phyloP scores from a whole-genome alignment of 2,888 invertebrate genomes.

The Busseola fusca region DNA sequence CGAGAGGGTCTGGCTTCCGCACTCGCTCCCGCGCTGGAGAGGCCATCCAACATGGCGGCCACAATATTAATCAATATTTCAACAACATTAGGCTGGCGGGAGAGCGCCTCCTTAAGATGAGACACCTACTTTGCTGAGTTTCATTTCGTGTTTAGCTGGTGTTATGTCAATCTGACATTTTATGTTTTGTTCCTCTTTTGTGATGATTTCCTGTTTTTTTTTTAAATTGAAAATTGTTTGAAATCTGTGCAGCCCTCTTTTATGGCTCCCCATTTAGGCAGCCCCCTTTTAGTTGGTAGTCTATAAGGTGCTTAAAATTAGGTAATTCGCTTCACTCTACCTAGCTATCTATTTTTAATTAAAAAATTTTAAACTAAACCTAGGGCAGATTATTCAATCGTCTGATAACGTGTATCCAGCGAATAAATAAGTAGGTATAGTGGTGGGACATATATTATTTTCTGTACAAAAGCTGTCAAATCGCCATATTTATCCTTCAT shows the following conservation, averaged over 20 bases:
- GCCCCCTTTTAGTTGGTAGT: too few species aligned
- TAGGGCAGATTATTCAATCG: too few species aligned
- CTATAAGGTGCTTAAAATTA: too few species aligned
- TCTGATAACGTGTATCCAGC: too few species aligned
- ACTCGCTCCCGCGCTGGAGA: slow-evolving; percentile 76
- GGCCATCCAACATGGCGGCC: slow-evolving; percentile 86
- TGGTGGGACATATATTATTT: too few species aligned
- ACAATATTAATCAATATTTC: slow-evolving; percentile 90
- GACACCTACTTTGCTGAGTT: slow-evolving; percentile 77
- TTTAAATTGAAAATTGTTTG: not conserved
- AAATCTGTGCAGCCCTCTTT: not conserved
- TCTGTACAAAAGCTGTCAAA: too few species aligned
- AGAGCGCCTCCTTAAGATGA: slow-evolving; percentile 79
- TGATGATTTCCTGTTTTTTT: not conserved
- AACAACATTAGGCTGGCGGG: slow-evolving; percentile 83
- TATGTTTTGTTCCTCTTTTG: slow-evolving; percentile 6
- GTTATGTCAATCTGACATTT: slow-evolving; percentile 28
- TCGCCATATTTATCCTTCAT: too few species aligned
- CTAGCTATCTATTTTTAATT: too few species aligned
- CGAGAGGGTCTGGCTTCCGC: slow-evolving; percentile 77
- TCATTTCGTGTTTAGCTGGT: slow-evolving; percentile 50
- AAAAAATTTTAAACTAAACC: too few species aligned
- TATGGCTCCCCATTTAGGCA: too few species aligned
- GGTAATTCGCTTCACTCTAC: too few species aligned
- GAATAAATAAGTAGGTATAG: too few species aligned